Conservation (phyloP, 2,888 invertebrate genomes). For the Platycheirus albimanus region DNA sequence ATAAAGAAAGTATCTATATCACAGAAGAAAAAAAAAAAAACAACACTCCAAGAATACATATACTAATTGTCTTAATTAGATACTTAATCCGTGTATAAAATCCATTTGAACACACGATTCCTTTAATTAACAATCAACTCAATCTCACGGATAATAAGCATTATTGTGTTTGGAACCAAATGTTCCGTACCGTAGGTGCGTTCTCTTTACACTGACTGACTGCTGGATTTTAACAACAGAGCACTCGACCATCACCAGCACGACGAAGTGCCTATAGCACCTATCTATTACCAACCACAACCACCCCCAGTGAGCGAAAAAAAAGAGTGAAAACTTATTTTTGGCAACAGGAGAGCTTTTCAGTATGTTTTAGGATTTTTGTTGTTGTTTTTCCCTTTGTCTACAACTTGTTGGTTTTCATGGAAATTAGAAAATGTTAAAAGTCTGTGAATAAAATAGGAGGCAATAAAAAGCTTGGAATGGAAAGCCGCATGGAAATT, state of each 20-base stretch:
- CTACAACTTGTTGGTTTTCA: background rate
- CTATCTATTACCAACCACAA: conserved; percentile 1
- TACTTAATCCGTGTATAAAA: background rate
- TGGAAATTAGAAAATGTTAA: background rate
- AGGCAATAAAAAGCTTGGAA: background rate
- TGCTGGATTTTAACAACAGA: conserved; percentile 36
- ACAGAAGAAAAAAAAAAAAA: too few relatives aligned
- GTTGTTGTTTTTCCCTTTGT: background rate
- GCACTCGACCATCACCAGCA: conserved; percentile 25
- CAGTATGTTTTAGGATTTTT: conserved; percentile 18
- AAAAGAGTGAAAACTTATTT: conserved; percentile 60
- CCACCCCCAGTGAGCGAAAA: conserved; percentile 36
- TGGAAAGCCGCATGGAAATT: conserved; percentile 2
- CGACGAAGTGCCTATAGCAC: too few relatives aligned
- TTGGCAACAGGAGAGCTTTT: conserved; percentile 66
- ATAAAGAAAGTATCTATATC: too few relatives aligned
- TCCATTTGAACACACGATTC: background rate
- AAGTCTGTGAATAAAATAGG: background rate
- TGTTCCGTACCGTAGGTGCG: conserved; percentile 36
- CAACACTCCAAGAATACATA: too few relatives aligned
- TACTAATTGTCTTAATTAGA: background rate
- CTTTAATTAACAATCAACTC: background rate
- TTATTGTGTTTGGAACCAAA: background rate
- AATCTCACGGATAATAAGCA: conserved; percentile 5
- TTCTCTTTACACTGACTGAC: conserved; percentile 50